Evolutionary conservation across 2,797 vertebrate genomes (phyloP), one percentile per base, ranked within the genome.

Genomic region (Novumbra hubbsi): DNA sequence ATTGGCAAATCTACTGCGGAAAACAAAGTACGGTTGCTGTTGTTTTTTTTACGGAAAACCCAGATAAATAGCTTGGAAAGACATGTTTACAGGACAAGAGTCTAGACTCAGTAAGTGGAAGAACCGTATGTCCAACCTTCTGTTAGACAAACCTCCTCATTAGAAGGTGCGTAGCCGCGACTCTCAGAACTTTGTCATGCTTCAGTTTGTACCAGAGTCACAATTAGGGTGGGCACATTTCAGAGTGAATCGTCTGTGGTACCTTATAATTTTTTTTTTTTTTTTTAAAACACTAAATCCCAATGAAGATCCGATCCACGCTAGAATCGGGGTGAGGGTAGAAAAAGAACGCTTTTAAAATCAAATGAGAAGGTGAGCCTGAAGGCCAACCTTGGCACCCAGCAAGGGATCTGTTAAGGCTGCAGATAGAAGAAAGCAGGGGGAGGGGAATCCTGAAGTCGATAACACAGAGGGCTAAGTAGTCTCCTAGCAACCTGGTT

Each of bases 401-500:
- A 66, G 65, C 30, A 4, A 19, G 38, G 32, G 41, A 67, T 19
- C 3, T 14, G 50, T 4, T 49, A 68, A 48, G 15, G 21, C 21
- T 60, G 55, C 48, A 63, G 48, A 57, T 4, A 14, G 1, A 62
- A 21, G 30, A 68, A 48, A 21, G 71, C 68, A 28, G 2, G 28
- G 52, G 28, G 38, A 3, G 69, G 73, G 28, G 28, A 75, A 85
- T 21, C 65, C 34, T 19, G 41, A 45, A 41, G 65, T 67, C 65
- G 57, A 75, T 1, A 73, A 76, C 72, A 49, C 21, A 49, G 45
- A 24, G 55, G 55, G 24, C 63, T 65, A 83, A 75, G 76, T 21
- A 38, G 73, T 81, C 12, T 80, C 78, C 77, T 77, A 81, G 86
- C 81, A 86, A 87, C 81, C 5, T 68, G 66, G 48, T 27, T 28